These are phyloP conservation scores for Pimephales promelas DNA, from an alignment of 2,113 vertebrate genomes.

Conservation along the genomic window DNA sequence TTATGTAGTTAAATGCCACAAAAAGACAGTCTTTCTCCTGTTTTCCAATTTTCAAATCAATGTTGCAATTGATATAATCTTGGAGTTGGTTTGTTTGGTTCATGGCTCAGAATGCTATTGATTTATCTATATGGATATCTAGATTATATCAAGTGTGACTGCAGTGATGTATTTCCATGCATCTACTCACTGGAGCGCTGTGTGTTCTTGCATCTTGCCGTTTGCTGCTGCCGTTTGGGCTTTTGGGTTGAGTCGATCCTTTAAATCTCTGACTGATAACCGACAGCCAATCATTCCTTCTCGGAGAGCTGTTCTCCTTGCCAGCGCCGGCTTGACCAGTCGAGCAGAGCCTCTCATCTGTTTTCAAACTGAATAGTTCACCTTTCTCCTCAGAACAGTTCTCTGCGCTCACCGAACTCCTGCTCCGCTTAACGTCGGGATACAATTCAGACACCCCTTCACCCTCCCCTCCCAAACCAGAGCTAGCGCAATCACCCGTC, in stretches of 20 bases:
- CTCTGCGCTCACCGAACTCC: slow-evolving; percentile 70
- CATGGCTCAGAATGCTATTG: not conserved
- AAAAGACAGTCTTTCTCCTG: too few species aligned
- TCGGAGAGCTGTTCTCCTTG: slow-evolving; percentile 89
- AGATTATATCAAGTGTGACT: too few species aligned
- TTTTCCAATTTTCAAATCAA: not conserved
- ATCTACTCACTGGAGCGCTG: slow-evolving; percentile 69
- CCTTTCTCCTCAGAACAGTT: slow-evolving; percentile 58
- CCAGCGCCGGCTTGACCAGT: slow-evolving; percentile 60
- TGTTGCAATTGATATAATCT: not conserved
- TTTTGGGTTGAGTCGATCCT: slow-evolving; percentile 63
- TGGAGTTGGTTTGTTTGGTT: not conserved
- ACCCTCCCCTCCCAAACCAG: slow-evolving; percentile 73
- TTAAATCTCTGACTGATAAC: slow-evolving; percentile 83
- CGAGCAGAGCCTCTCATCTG: slow-evolving; percentile 48
- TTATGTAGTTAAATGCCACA: too few species aligned
- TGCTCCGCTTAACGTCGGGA: slow-evolving; percentile 74
- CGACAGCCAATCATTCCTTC: slow-evolving; percentile 84
- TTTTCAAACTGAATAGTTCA: slow-evolving; percentile 53
- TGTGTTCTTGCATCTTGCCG: slow-evolving; percentile 72
- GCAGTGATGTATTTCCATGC: not conserved
- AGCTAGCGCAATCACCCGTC: slow-evolving; percentile 65
- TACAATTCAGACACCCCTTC: slow-evolving; percentile 82
- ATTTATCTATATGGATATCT: not conserved
- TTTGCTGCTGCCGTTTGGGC: slow-evolving; percentile 65